Percentiles rank a stretch among this genome's conserved stretches.
Conservation (phyloP, 2,797 vertebrate species). For the Odontamblyopus lacepedii region DNA sequence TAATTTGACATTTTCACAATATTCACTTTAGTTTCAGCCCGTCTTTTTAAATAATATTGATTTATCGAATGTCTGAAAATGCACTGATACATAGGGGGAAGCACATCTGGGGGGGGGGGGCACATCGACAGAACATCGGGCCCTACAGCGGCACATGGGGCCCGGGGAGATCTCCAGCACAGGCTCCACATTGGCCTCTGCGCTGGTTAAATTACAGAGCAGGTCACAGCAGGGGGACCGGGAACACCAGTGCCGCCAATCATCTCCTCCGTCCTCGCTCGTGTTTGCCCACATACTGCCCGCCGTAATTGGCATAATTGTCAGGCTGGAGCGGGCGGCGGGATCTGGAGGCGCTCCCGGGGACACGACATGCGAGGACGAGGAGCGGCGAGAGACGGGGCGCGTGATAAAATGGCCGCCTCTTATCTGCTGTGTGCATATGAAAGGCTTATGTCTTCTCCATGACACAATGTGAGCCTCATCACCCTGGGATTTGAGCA, state of each 20-base stretch:
- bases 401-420: constrained; percentile 81
- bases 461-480: constrained; percentile 78
- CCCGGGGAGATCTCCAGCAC: constrained; percentile 64
- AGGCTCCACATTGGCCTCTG: constrained; percentile 55
- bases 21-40: too few relatives aligned
- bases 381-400: constrained; percentile 72
- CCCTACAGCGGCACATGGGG: constrained; percentile 55
- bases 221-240: constrained; percentile 65
- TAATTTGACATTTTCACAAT: too few relatives aligned
- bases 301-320: constrained; percentile 77
- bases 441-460: constrained; percentile 83
- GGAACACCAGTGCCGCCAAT: constrained; percentile 56
- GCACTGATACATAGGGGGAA: too few relatives aligned
- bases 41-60: too few relatives aligned
- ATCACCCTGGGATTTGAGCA: constrained; percentile 77
- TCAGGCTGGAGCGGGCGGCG: constrained; percentile 64
- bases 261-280: constrained; percentile 59
- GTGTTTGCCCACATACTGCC: constrained; percentile 77
- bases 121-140: constrained; percentile 15
- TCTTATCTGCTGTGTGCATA: constrained; percentile 84
- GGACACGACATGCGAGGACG: constrained; percentile 57
- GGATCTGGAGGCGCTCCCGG: constrained; percentile 73
- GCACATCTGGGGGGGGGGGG: too few relatives aligned
- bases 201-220: constrained; percentile 77
- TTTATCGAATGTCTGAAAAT: too few relatives aligned